Base-by-base conservation (phyloP, 2,797 vertebrate species). In the Parotocinclus haroldoi region DNA sequence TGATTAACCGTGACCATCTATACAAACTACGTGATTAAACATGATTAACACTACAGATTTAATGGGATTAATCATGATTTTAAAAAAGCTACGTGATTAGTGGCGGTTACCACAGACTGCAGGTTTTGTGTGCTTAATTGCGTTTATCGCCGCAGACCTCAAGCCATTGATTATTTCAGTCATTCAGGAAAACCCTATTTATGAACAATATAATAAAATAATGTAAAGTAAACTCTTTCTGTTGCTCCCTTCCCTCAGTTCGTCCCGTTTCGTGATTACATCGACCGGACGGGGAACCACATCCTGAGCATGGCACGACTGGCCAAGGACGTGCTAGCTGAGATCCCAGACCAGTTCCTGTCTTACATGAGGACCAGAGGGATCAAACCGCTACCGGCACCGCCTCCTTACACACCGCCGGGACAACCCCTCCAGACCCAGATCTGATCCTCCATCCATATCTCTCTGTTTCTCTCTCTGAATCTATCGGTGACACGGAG, bases 281-380 rank as follows among this genome's bases (percentile, higher is more conserved):
- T 98, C 9, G 96, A 98, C 88, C 88, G 94, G 76, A 95, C 92
- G 0, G 96, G 96, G 62, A 96, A 96, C 86, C 93, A 98, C 68
- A 84, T 99, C 62, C 76, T 99, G 50, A 98, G 95, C 85, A 98
- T 98, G 95, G 96, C 95, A 37, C 91, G 96, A 37, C 84, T 98
- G 54, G 96, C 96, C 52, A 98, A 98, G 76, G 96, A 98, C 38
- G 96, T 99, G 37, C 76, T 98, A 71, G 96, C 96, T 0, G 96
- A 98, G 85, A 93, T 99, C 71, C 96, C 96, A 0, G 96, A 99
- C 82, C 96, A 99, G 85, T 98, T 99, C 79, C 92, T 99, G 4
- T 96, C 96, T 75, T 98, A 98, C 83, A 99, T 98, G 96, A 91
- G 90, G 78, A 95, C 94, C 86, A 90, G 94, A 17, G 95, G 96